Percentiles rank a stretch among this genome's conserved stretches.
Evolutionary conservation across 1,140 invertebrate species (phyloP).

Genomic region (Plodia interpunctella): DNA sequence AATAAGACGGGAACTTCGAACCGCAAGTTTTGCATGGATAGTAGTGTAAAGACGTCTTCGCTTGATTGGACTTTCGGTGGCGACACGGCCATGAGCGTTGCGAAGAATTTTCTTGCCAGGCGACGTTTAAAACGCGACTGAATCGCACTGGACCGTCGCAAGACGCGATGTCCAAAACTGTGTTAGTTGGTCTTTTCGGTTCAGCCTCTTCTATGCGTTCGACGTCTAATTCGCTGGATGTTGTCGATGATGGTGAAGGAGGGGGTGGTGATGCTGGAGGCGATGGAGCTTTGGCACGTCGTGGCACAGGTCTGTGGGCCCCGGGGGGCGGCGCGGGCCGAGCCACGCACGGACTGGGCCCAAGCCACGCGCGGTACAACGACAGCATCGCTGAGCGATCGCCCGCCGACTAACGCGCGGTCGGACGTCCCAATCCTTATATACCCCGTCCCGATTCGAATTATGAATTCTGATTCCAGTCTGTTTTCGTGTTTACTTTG

Average conservation of each 20-base stretch:
- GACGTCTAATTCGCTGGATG: slow-evolving; percentile 54
- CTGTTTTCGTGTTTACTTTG: not conserved
- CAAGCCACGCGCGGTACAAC: slow-evolving; percentile 82
- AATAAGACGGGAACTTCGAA: slow-evolving; percentile 94
- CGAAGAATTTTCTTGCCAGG: slow-evolving; percentile 60
- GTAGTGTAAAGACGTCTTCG: slow-evolving; percentile 90
- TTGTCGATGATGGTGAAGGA: slow-evolving; percentile 44
- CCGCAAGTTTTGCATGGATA: slow-evolving; percentile 95
- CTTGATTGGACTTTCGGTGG: slow-evolving; percentile 58
- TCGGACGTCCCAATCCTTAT: not conserved
- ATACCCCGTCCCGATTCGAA: slow-evolving; percentile 10
- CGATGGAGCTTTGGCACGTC: slow-evolving; percentile 42
- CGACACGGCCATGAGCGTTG: slow-evolving; percentile 75
- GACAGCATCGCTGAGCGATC: slow-evolving; percentile 76
- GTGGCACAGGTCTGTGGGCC: slow-evolving; percentile 56
- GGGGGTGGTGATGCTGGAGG: slow-evolving; percentile 52
- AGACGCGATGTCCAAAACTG: slow-evolving; percentile 87
- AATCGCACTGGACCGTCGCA: slow-evolving; percentile 93
- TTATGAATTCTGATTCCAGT: slow-evolving; percentile 8
- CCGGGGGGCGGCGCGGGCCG: slow-evolving; percentile 66
- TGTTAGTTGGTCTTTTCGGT: slow-evolving; percentile 30
- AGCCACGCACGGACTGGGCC: slow-evolving; percentile 61
- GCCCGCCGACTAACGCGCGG: slow-evolving; percentile 38
- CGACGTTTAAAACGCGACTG: slow-evolving; percentile 62
- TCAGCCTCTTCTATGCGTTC: slow-evolving; percentile 50